Percentiles rank a stretch among this genome's conserved stretches.
These are phyloP conservation scores for Macrosoma leucophasiata DNA, from an alignment of 2,888 invertebrate genomes.

Conservation along the genomic window DNA sequence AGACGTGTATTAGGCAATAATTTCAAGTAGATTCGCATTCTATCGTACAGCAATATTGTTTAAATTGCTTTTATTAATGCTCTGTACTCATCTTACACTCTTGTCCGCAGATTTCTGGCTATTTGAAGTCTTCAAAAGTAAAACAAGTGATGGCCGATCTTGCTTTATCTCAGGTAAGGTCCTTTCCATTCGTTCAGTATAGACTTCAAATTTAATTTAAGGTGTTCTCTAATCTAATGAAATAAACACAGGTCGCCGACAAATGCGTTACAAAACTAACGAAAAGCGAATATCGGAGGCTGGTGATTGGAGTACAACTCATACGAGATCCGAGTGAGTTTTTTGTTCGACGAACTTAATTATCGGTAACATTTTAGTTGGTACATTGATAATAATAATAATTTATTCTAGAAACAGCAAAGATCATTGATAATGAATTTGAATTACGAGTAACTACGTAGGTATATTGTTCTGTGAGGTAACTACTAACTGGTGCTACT, in stretches of 20 bases:
- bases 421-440: too few relatives aligned
- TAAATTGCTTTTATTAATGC: too few relatives aligned
- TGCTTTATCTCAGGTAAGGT: slow-evolving; percentile 86
- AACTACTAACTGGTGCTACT: too few relatives aligned
- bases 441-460: too few relatives aligned
- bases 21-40: too few relatives aligned
- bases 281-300: slow-evolving; percentile 90
- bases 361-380: too few relatives aligned
- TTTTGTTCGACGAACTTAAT: not conserved
- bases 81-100: not conserved
- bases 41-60: too few relatives aligned
- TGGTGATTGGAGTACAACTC: slow-evolving; percentile 94
- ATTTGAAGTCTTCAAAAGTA: slow-evolving; percentile 88
- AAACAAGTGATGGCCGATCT: slow-evolving; percentile 95
- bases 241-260: slow-evolving; percentile 78
- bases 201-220: not conserved
- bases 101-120: slow-evolving; percentile 78
- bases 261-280: slow-evolving; percentile 89
- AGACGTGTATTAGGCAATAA: too few relatives aligned
- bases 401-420: too few relatives aligned
- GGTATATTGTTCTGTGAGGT: too few relatives aligned
- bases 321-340: slow-evolving; percentile 92
- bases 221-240: not conserved
- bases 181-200: not conserved
- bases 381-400: too few relatives aligned